Evolutionary conservation across 2,113 vertebrate genomes (phyloP).

Genomic region (Phaethon lepturus): DNA sequence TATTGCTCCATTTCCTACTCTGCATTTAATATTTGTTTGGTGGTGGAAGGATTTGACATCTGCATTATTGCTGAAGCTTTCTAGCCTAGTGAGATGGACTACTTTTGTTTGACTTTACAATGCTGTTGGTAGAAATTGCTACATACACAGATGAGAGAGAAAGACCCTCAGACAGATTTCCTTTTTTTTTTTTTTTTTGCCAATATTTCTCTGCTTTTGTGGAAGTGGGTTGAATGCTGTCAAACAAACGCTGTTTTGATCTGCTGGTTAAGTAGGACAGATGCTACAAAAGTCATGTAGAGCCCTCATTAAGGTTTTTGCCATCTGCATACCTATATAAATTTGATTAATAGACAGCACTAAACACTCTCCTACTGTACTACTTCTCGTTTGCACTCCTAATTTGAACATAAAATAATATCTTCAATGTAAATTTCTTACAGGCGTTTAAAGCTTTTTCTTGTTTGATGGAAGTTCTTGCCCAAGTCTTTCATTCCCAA

Average conservation of each 20-base stretch:
- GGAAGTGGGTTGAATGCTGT: constrained; percentile 7
- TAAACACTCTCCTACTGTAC: not conserved
- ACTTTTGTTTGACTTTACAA: not conserved
- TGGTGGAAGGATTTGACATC: not conserved
- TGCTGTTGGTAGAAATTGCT: not conserved
- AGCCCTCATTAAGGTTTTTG: constrained; percentile 21
- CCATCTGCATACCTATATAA: constrained; percentile 48
- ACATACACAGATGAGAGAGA: not conserved
- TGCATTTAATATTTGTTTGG: not conserved
- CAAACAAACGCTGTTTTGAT: constrained; percentile 55
- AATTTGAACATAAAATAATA: not conserved
- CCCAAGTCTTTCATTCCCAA: not conserved
- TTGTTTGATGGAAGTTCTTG: not conserved
- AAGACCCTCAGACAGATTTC: not conserved
- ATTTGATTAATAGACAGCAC: not conserved
- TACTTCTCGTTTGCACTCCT: not conserved
- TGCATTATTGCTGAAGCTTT: not conserved
- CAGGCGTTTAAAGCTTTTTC: not conserved
- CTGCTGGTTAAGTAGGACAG: not conserved
- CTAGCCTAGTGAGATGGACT: not conserved
- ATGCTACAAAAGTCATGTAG: constrained; percentile 15
- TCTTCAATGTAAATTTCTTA: not conserved
- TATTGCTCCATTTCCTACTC: not conserved
- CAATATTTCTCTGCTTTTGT: not conserved
- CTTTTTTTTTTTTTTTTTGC: not conserved